phyloP scores from a whole-genome alignment of 2,888 invertebrate genomes.

The Meta bourneti region DNA sequence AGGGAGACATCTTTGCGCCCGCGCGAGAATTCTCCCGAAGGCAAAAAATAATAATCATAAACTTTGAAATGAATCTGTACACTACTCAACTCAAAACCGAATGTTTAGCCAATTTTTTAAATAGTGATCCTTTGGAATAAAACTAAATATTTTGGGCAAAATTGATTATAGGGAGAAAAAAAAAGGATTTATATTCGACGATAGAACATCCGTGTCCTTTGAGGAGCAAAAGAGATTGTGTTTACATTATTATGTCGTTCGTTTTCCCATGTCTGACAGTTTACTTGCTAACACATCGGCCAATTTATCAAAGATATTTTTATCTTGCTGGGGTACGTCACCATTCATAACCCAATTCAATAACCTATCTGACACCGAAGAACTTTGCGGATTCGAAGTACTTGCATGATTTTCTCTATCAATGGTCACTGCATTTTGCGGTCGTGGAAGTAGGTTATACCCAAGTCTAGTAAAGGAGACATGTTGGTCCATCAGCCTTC shows the following conservation, averaged over 20 bases:
- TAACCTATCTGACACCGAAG: background rate
- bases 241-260: background rate
- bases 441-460: too few species aligned
- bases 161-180: too few species aligned
- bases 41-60: background rate
- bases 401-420: background rate
- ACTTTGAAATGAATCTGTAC: background rate
- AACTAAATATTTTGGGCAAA: too few species aligned
- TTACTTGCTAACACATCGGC: background rate
- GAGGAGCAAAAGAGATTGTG: background rate
- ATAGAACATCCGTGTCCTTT: background rate
- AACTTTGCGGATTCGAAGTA: background rate
- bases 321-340: background rate
- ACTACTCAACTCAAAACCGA: background rate
- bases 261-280: background rate
- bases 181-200: background rate
- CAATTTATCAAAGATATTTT: background rate
- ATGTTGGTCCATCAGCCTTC: too few species aligned
- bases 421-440: background rate
- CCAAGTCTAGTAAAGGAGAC: too few species aligned
- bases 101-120: too few species aligned
- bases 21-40: background rate
- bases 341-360: conserved; percentile 1
- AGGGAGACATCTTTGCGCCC: background rate
- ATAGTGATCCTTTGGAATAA: too few species aligned